These are phyloP conservation scores for Pteropus alecto DNA, from an alignment of 2,113 vertebrate genomes.

Conservation along the genomic window DNA sequence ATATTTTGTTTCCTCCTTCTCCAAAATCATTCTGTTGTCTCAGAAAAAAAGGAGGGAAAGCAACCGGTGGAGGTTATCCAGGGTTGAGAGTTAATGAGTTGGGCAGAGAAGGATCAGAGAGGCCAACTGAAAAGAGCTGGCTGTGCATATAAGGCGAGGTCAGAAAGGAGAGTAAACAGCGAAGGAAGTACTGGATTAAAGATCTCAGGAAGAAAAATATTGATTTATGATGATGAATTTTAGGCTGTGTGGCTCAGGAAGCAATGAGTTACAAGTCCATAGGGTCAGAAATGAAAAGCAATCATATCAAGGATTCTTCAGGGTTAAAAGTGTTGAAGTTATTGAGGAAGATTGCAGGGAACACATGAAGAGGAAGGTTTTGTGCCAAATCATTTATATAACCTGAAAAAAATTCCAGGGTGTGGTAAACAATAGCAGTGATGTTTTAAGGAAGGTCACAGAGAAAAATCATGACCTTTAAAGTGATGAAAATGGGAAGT, in stretches of 20 bases:
- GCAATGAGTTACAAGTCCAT: not conserved
- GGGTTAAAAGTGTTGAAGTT: not conserved
- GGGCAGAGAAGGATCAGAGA: not conserved
- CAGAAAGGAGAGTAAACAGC: not conserved
- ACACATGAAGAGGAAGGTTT: not conserved
- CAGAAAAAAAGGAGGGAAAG: not conserved
- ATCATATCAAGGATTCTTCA: not conserved
- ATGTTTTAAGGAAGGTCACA: not conserved
- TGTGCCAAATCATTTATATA: not conserved
- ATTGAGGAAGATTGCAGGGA: not conserved
- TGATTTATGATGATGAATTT: not conserved
- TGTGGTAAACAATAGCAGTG: not conserved
- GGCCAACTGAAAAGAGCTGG: not conserved
- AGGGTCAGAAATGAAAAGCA: not conserved
- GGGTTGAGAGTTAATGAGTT: not conserved
- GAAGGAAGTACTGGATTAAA: not conserved
- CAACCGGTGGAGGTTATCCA: not conserved
- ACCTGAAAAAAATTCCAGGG: slow-evolving; percentile 9
- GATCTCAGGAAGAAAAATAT: not conserved
- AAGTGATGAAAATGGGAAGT: not conserved
- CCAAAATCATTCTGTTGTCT: not conserved
- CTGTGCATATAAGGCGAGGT: not conserved
- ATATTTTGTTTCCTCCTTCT: not conserved
- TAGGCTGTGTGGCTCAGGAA: not conserved
- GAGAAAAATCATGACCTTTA: not conserved